Evolutionary conservation across 1,140 invertebrate genomes (phyloP), one percentile per base, ranked within the genome.

Genomic region (Leucophenga varia): DNA sequence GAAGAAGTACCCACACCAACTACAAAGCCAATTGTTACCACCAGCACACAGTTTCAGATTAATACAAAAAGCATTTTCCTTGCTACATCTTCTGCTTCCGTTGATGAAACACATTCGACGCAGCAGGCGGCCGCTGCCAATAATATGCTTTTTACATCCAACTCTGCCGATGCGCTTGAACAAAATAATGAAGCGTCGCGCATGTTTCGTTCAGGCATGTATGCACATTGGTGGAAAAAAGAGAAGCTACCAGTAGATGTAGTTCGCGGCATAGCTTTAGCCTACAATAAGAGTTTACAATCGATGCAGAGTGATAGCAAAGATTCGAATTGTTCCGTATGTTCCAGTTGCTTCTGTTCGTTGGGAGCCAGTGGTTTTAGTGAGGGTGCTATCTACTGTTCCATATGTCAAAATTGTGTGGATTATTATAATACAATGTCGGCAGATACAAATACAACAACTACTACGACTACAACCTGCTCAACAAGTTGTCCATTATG

Each of bases 141-240:
- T 10, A 37, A 63, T 22, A 19, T 63, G 4, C 18, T 49, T 3
- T 58, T 64, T 35, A 58, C 47, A 14, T 59, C 56, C 43, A 71
- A 49, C 14, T 67, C 65, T 9, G 49, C 61, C 5, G 64, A 64
- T 32, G 52, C 49, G 25, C 48, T 55, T 47, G 55, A 61, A 32
- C 16, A 41, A 7, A 16, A 22, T 14, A 30, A 31, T 41, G 37
- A 47, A n/a, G 49, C 59, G 8, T 49, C 49, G 12, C 50, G 79
- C 72, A 81, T 85, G 58, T 91, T 86, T 76, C 85, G 86, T 22
- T 91, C 89, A 18, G 88, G 88, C 57, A 79, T 93, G 70, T 93
- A 93, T 73, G 90, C 89, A 49, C 90, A 93, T 77, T 93, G 90
- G 90, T 92, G 90, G 89, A 84, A 91, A 76, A 92, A 92, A 82